A percentile compares a stretch with the other conserved stretches of the same genome.
phyloP scores from a whole-genome alignment of 2,888 invertebrate species.

The Papilio elwesi region DNA sequence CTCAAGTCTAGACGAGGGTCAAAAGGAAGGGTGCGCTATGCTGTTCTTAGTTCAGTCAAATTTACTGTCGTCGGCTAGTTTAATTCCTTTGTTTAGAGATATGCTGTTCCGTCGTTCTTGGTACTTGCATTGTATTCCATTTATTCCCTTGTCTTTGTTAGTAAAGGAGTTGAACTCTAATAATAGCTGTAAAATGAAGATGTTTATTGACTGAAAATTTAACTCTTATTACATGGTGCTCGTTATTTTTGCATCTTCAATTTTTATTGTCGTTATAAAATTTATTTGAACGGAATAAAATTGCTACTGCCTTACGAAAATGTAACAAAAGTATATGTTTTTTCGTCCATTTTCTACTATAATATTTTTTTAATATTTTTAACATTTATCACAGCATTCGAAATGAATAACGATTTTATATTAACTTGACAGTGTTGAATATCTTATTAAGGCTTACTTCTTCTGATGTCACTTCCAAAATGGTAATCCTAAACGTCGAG shows the following conservation, averaged over 20 bases:
- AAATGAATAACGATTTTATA: no score
- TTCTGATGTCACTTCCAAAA: no score
- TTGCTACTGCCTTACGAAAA: not conserved
- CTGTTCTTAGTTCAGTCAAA: conserved; percentile 31
- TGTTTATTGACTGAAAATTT: not conserved
- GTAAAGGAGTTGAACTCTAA: not conserved
- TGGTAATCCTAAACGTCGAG: no score
- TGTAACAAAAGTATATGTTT: not conserved
- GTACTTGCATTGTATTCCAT: conserved; percentile 11
- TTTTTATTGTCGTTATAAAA: not conserved
- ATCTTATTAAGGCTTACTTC: no score
- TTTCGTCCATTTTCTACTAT: no score
- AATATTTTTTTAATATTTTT: no score
- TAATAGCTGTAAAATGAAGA: not conserved
- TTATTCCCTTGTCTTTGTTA: conserved; percentile 16
- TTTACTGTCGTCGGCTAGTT: conserved; percentile 45
- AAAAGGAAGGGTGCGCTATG: conserved; percentile 41
- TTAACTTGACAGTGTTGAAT: no score
- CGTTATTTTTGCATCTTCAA: not conserved
- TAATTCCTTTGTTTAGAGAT: conserved; percentile 22
- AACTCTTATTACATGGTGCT: not conserved
- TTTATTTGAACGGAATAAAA: not conserved
- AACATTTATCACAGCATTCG: no score
- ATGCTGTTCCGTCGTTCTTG: not conserved
- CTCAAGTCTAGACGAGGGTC: conserved; percentile 61